Base-by-base conservation (phyloP, 2,113 vertebrate genomes). In the Galeopterus variegatus region DNA sequence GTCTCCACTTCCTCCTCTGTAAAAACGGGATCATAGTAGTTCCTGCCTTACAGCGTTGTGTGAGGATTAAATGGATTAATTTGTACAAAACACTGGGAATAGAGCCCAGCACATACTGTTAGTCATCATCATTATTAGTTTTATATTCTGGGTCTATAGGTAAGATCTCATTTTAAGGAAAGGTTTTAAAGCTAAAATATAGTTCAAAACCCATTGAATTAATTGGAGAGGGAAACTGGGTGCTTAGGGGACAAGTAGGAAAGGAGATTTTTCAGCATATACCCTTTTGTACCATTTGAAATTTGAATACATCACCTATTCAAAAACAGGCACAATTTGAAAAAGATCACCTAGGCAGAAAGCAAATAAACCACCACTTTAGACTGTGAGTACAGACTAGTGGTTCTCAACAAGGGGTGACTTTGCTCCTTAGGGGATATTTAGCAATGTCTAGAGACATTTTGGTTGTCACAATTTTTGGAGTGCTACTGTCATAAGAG, bases 1-100 rank as follows among this genome's bases (percentile, higher is more conserved):
- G 87, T 87, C 86, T 94, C 76, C 0, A 3, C 52, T 76, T 79
- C 28, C 41, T 72, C 65, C 56, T 95, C 93, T 54, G 19, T 64
- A 65, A 94, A n/a, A 56, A 86, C 56, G 19, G 15, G 45, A n/a
- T 10, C 62, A 5, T 3, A 21, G 50, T 15, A 17, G 56, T 9
- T 45, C 45, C 26, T 56, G 58, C 36, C 45, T 36, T n/a, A 21
- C 0, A 85, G 56, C 45, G 8, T 45, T 1, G 18, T 2, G 17
- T 24, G 58, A 87, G 56, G 62, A 64, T 58, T 33, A 6, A 67
- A n/a, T 3, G 52, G 73, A 9, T 60, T 80, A 8, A 28, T 62
- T 67, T 62, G 28, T n/a, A 17, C 14, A 10, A 18, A 36, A 36
- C 45, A 31, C 72, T 86, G 1, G 64, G 75, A 31, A 69, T 3